Evolutionary conservation across 1,140 invertebrate species (phyloP), one percentile per base, ranked within the genome.

Genomic region (Colletes gigas): DNA sequence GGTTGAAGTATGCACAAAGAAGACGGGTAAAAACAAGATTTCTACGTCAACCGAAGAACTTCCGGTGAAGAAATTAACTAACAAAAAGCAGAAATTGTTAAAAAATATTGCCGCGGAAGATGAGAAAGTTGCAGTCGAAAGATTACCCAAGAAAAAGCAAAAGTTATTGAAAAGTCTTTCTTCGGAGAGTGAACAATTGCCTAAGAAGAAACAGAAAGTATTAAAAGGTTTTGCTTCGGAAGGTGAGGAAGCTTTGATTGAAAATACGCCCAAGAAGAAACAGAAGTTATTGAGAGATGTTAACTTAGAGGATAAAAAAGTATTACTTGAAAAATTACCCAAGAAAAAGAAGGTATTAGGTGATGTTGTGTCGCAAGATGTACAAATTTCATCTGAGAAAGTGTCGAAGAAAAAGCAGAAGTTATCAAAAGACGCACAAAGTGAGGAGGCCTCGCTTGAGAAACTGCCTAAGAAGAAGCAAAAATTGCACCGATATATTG

Each of bases 381-480:
- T 19, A 60, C 6, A n/a, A 5, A 8, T 30, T 39, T 30, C 12
- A 7, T 0, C 8, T 41, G 30, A 72, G 19, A 72, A 65, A 59
- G 3, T 77, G 50, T 69, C 69, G 15, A 80, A 80, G 52, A 76
- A 52, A 17, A 79, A 76, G 7, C 65, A 69, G 41, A 82, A 76
- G 4, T 50, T 69, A 39, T 9, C 21, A 59, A 3, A 82, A 44
- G 15, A 39, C 57, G 15, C 0, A 0, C 41, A 81, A 3, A 14
- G 30, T 3, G 0, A 54, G 52, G 17, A 41, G 47, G 4, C 1
- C 39, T 17, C 4, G 17, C 0, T 62, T 63, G 65, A 50, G 50
- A 71, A 71, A 1, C 7, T 39, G 15, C 6, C 9, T 19, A 69
- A 78, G 54, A 78, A 50, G 14, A 74, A 69, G 21, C 69, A 60